Conservation (phyloP, 2,888 invertebrate genomes). For the Aleiodes leptofemur region DNA sequence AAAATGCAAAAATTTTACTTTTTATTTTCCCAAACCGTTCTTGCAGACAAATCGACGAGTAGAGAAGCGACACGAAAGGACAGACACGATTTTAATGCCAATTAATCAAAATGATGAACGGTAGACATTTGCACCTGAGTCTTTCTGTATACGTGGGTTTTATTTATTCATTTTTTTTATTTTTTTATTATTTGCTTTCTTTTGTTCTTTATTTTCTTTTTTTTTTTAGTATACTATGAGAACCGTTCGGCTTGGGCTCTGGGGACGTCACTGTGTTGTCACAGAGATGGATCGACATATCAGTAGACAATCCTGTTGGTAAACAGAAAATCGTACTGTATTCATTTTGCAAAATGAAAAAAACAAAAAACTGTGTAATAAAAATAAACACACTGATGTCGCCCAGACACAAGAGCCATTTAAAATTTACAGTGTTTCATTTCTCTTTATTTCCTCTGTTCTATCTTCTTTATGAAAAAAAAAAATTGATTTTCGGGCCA, state of each 20-base stretch:
- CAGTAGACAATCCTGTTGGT: slow-evolving; percentile 39
- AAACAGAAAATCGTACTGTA: slow-evolving; percentile 39
- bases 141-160: slow-evolving; percentile 73
- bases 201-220: slow-evolving; percentile 37
- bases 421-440: slow-evolving; percentile 21
- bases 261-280: slow-evolving; percentile 35
- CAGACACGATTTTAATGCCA: slow-evolving; percentile 53
- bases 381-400: too few relatives aligned
- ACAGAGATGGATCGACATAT: slow-evolving; percentile 44
- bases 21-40: too few relatives aligned
- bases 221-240: slow-evolving; percentile 70
- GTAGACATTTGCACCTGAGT: slow-evolving; percentile 70
- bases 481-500: too few relatives aligned
- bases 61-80: slow-evolving; percentile 46
- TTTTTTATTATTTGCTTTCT: slow-evolving; percentile 16
- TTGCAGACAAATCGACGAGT: slow-evolving; percentile 27
- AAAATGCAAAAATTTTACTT: too few relatives aligned
- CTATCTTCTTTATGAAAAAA: too few relatives aligned
- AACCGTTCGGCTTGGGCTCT: slow-evolving; percentile 53
- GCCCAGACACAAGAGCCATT: too few relatives aligned
- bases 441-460: neutral
- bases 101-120: slow-evolving; percentile 56
- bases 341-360: slow-evolving; percentile 23
- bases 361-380: slow-evolving; percentile 20
- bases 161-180: slow-evolving; percentile 47